Conservation (phyloP, 1,140 invertebrate species). For the Paralvinella palmiformis region DNA sequence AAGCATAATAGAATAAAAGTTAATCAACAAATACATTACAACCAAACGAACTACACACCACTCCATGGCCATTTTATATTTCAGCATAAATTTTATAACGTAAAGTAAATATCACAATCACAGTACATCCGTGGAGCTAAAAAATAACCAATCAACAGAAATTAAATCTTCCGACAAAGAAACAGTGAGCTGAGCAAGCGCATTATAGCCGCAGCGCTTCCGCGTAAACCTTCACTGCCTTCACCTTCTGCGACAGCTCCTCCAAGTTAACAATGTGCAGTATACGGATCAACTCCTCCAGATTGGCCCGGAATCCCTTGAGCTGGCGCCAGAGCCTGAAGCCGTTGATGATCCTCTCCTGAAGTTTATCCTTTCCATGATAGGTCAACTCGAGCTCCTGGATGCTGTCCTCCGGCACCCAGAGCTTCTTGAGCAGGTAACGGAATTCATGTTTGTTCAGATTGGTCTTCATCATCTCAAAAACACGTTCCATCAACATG, state of each 20-base stretch:
- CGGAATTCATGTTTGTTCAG: slow-evolving; percentile 42
- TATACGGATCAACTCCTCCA: slow-evolving; percentile 40
- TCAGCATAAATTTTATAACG: no score
- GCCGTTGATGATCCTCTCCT: slow-evolving; percentile 31
- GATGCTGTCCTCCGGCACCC: slow-evolving; percentile 37
- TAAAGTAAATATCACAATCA: no score
- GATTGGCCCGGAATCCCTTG: slow-evolving; percentile 31
- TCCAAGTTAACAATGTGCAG: slow-evolving; percentile 42
- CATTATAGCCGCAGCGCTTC: slow-evolving; percentile 34
- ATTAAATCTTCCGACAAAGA: no score
- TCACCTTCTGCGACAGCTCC: slow-evolving; percentile 29
- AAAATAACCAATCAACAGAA: no score
- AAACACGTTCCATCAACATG: slow-evolving; percentile 37
- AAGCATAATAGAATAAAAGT: no score
- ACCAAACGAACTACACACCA: no score
- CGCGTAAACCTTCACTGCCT: slow-evolving; percentile 38
- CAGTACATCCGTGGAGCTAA: no score
- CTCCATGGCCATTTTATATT: no score
- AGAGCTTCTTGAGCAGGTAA: slow-evolving; percentile 41
- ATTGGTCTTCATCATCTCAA: slow-evolving; percentile 32
- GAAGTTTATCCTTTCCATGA: slow-evolving; percentile 37
- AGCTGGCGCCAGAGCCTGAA: slow-evolving; percentile 38
- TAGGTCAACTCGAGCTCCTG: slow-evolving; percentile 38
- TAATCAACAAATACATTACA: no score
- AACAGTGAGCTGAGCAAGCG: no score